These are phyloP conservation scores for Malthinus flaveolus DNA, from an alignment of 2,888 invertebrate species.

Conservation along the genomic window DNA sequence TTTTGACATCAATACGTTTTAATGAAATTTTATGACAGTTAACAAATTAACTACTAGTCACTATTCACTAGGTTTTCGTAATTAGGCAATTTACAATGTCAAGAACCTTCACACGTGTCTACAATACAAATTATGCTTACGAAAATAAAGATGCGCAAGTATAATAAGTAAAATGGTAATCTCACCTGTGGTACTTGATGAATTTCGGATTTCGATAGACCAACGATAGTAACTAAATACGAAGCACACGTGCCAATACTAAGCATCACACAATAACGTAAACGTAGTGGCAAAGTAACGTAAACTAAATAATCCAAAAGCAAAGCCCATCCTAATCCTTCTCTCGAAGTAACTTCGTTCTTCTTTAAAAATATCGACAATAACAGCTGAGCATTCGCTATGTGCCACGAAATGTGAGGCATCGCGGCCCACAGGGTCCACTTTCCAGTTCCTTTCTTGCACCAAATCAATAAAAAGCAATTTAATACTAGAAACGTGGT, in stretches of 20 bases:
- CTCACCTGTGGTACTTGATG: slow-evolving; percentile 58
- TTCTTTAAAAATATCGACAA: slow-evolving; percentile 64
- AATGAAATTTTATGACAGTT: too few species aligned
- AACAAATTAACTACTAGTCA: too few species aligned
- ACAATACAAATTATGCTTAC: too few species aligned
- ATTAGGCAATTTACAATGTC: too few species aligned
- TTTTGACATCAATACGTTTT: too few species aligned
- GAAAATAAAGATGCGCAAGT: too few species aligned
- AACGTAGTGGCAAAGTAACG: slow-evolving; percentile 71
- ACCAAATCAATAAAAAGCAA: slow-evolving; percentile 50
- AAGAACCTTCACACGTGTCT: too few species aligned
- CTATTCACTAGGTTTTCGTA: too few species aligned
- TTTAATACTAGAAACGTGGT: slow-evolving; percentile 51
- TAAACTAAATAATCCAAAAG: slow-evolving; percentile 73
- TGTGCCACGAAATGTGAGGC: slow-evolving; percentile 68
- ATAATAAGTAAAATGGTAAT: not conserved
- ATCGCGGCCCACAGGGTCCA: slow-evolving; percentile 59
- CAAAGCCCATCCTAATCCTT: slow-evolving; percentile 73
- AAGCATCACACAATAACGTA: slow-evolving; percentile 64
- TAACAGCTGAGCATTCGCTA: slow-evolving; percentile 65
- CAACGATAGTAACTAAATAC: slow-evolving; percentile 63
- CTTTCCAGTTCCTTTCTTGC: slow-evolving; percentile 45
- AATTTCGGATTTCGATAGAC: slow-evolving; percentile 59
- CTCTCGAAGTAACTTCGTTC: slow-evolving; percentile 63
- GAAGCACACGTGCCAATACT: slow-evolving; percentile 64